Percentiles rank a stretch among this genome's conserved stretches.
phyloP scores from a whole-genome alignment of 1,140 invertebrate genomes.

The Drosophila virilis region DNA sequence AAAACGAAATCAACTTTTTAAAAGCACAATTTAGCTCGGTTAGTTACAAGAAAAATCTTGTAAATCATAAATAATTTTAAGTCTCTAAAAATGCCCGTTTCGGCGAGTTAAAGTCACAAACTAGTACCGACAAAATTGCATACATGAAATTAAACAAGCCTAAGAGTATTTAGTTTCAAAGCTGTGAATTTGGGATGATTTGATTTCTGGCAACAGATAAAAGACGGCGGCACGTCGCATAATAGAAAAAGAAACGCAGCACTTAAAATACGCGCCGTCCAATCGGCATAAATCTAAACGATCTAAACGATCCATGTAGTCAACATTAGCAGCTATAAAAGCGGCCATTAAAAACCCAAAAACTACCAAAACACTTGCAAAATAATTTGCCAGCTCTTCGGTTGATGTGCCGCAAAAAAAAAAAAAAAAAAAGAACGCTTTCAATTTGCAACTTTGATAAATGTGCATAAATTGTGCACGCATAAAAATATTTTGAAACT shows the following conservation, averaged over 20 bases:
- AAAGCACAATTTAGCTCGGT: no score
- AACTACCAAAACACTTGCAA: conserved; percentile 44
- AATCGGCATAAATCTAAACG: conserved; percentile 32
- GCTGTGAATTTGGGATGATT: not conserved
- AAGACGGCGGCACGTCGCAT: not conserved
- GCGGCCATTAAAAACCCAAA: conserved; percentile 9
- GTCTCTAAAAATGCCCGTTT: not conserved
- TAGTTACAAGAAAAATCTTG: not conserved
- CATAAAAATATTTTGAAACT: conserved; percentile 32
- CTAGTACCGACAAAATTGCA: not conserved
- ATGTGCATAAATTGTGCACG: conserved; percentile 56
- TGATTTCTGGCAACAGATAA: conserved; percentile 22
- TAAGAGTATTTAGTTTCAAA: not conserved
- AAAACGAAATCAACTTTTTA: no score
- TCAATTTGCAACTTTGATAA: conserved; percentile 41
- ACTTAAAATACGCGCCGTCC: conserved; percentile 1
- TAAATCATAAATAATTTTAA: not conserved
- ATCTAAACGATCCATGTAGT: conserved; percentile 38
- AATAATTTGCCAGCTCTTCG: conserved; percentile 25
- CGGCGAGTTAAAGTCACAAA: not conserved
- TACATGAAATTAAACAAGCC: not conserved
- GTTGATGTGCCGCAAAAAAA: conserved; percentile 28
- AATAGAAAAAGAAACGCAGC: not conserved
- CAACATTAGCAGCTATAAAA: conserved; percentile 34
- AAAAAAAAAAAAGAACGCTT: not conserved